These are phyloP conservation scores for Circaetus cinerascens DNA, from an alignment of 2,113 vertebrate genomes.

Conservation along the genomic window DNA sequence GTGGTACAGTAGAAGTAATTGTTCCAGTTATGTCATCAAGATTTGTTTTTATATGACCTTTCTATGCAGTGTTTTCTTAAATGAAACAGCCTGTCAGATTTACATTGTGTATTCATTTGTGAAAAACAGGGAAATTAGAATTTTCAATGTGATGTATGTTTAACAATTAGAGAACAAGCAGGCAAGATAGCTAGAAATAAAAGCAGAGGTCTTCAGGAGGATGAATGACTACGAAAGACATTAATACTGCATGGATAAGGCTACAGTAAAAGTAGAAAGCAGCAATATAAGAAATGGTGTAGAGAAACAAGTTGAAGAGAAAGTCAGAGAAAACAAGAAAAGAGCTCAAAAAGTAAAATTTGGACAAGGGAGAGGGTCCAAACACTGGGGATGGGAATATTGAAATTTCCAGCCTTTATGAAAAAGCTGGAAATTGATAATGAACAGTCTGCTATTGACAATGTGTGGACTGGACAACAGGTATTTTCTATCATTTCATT, in stretches of 20 bases:
- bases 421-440: background rate
- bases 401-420: background rate
- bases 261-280: background rate
- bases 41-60: background rate
- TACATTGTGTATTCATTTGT: background rate
- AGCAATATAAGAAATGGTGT: background rate
- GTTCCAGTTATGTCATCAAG: background rate
- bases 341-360: background rate
- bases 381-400: background rate
- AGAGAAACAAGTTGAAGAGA: background rate
- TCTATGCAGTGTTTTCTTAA: background rate
- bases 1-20: background rate
- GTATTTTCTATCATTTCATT: background rate
- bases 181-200: background rate
- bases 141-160: background rate
- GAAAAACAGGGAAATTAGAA: background rate
- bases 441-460: background rate
- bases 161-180: background rate
- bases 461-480: background rate
- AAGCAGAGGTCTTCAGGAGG: background rate
- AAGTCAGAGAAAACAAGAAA: background rate
- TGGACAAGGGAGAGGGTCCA: fast-evolving
- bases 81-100: background rate
- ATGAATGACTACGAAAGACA: background rate
- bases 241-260: background rate